Conservation (phyloP, 2,797 vertebrate species). For the Semotilus atromaculatus region DNA sequence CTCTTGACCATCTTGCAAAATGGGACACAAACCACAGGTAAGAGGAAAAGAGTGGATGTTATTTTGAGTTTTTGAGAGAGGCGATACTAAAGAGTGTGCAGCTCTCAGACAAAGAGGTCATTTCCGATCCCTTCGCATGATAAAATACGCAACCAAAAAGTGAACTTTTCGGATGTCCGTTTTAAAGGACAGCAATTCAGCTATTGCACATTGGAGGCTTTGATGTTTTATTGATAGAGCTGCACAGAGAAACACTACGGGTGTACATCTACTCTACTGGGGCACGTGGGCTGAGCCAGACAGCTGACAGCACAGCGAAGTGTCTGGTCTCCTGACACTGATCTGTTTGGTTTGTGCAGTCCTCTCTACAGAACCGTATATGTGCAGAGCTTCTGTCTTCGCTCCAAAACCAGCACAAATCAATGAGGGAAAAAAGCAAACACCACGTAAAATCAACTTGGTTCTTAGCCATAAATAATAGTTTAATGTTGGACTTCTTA, state of each 20-base stretch:
- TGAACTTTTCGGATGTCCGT: slow-evolving; percentile 8
- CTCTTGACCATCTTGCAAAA: slow-evolving; percentile 47
- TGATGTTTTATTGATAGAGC: slow-evolving; percentile 63
- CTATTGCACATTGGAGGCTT: slow-evolving; percentile 27
- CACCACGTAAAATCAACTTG: slow-evolving; percentile 23
- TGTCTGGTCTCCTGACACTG: slow-evolving; percentile 60
- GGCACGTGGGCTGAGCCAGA: slow-evolving; percentile 39
- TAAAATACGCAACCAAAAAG: slow-evolving; percentile 13
- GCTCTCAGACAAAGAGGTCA: slow-evolving; percentile 36
- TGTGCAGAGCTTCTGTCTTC: slow-evolving; percentile 31
- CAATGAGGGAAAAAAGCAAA: slow-evolving; percentile 48
- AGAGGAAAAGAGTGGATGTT: slow-evolving; percentile 22
- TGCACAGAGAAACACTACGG: slow-evolving; percentile 32
- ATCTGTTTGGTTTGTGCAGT: slow-evolving; percentile 62
- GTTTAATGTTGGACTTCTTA: not conserved
- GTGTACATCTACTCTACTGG: slow-evolving; percentile 40
- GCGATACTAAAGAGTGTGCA: slow-evolving; percentile 1
- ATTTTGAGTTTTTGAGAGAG: slow-evolving; percentile 25
- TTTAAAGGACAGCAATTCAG: slow-evolving; percentile 27
- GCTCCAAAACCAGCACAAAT: slow-evolving; percentile 39
- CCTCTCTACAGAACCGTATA: slow-evolving; percentile 35
- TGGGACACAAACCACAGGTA: slow-evolving; percentile 40
- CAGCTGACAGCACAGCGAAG: slow-evolving; percentile 53
- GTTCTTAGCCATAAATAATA: not conserved
- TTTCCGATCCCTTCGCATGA: slow-evolving; percentile 10